Percentiles rank a stretch among this genome's conserved stretches.
These are phyloP conservation scores for Lutraria rhynchaena DNA, from an alignment of 1,140 invertebrate genomes.

Conservation along the genomic window DNA sequence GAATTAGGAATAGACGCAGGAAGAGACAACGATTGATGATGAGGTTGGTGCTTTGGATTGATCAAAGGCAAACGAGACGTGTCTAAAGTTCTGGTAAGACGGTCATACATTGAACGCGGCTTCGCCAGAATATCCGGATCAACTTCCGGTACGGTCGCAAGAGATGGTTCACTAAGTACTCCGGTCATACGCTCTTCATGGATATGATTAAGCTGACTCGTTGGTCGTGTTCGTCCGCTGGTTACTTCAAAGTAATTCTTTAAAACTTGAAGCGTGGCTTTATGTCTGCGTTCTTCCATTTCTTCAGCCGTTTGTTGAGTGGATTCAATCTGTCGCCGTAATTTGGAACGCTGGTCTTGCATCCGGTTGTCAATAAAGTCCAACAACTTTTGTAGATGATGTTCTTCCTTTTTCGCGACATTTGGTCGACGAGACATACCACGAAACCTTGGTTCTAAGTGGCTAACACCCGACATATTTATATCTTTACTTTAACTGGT, in stretches of 20 bases:
- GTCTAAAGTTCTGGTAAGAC: constrained; percentile 38
- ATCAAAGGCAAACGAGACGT: constrained; percentile 39
- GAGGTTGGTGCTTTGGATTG: neutral
- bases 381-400: constrained; percentile 44
- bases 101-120: constrained; percentile 55
- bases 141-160: constrained; percentile 53
- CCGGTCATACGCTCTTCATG: constrained; percentile 52
- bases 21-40: constrained; percentile 13
- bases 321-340: constrained; percentile 47
- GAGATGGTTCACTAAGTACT: constrained; percentile 55
- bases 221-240: constrained; percentile 18
- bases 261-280: constrained; percentile 52
- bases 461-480: constrained; percentile 48
- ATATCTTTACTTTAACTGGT: too few relatives aligned
- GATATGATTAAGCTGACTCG: constrained; percentile 31
- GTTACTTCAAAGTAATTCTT: constrained; percentile 58
- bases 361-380: constrained; percentile 57
- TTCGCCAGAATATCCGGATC: constrained; percentile 51
- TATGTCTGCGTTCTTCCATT: constrained; percentile 44
- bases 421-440: constrained; percentile 41
- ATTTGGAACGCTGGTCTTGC: constrained; percentile 48
- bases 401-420: constrained; percentile 32
- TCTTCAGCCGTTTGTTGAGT: constrained; percentile 55
- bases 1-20: constrained; percentile 52
- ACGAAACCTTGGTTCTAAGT: constrained; percentile 46